Evolutionary conservation across 2,113 vertebrate species (phyloP).

Genomic region (Todiramphus saurophagus): DNA sequence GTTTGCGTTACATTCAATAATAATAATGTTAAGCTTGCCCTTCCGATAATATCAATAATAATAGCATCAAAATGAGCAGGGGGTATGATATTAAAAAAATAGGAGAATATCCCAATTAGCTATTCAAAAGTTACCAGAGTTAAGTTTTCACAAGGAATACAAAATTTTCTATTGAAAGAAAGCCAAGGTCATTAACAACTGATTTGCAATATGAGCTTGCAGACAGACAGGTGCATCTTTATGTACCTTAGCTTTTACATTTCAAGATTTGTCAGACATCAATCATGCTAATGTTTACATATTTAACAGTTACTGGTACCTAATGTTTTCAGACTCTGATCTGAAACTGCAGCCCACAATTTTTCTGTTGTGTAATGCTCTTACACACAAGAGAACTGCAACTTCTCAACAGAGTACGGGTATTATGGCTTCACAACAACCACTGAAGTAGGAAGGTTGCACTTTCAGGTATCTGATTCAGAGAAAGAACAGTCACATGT

Average conservation of each 20-base stretch:
- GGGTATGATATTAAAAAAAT: neutral
- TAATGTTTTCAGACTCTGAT: neutral
- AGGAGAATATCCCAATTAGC: neutral
- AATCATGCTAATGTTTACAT: neutral
- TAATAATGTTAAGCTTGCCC: neutral
- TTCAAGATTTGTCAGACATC: neutral
- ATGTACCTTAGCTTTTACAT: neutral
- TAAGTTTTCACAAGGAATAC: neutral
- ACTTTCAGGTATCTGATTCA: neutral
- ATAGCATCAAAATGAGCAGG: neutral
- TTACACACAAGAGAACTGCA: neutral
- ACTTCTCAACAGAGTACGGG: neutral
- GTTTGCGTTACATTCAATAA: neutral
- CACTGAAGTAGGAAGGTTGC: neutral
- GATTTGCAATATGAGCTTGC: neutral
- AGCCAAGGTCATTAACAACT: neutral
- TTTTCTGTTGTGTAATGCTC: neutral
- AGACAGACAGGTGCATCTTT: neutral
- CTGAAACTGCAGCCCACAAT: neutral
- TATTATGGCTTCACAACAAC: neutral
- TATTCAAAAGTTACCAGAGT: neutral
- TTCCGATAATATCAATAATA: neutral
- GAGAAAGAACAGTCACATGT: accelerated
- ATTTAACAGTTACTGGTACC: neutral
- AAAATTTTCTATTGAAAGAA: neutral